Conservation (phyloP, 2,113 vertebrate genomes). For the Tauraco erythrolophus region DNA sequence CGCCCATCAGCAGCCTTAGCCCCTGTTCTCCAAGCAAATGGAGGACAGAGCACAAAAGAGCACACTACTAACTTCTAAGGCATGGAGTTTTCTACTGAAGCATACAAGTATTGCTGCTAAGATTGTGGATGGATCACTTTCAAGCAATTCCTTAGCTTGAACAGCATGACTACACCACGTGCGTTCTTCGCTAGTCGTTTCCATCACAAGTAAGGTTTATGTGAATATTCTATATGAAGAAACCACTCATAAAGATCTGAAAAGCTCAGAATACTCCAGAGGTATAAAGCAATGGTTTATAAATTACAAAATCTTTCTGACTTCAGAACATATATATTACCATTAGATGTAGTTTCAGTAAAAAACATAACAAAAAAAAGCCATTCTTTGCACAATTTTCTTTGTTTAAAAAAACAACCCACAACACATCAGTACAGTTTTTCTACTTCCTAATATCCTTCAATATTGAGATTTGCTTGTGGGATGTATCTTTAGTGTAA, state of each 20-base stretch:
- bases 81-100: background rate
- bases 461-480: background rate
- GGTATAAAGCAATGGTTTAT: background rate
- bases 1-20: background rate
- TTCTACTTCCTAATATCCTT: background rate
- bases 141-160: background rate
- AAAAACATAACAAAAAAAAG: background rate
- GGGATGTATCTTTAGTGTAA: background rate
- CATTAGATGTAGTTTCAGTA: background rate
- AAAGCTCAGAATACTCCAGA: background rate
- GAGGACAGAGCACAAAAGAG: background rate
- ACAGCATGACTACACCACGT: background rate
- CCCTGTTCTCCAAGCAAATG: background rate
- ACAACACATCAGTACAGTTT: background rate
- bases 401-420: background rate
- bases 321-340: background rate
- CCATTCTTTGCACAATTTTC: background rate
- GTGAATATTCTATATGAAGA: background rate
- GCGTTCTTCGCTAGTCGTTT: background rate
- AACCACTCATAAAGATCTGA: background rate
- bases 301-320: background rate
- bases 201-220: background rate
- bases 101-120: background rate
- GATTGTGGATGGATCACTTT: background rate
- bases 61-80: background rate